Conservation (phyloP, 1,140 invertebrate genomes). For the Polypedilum pembai region DNA sequence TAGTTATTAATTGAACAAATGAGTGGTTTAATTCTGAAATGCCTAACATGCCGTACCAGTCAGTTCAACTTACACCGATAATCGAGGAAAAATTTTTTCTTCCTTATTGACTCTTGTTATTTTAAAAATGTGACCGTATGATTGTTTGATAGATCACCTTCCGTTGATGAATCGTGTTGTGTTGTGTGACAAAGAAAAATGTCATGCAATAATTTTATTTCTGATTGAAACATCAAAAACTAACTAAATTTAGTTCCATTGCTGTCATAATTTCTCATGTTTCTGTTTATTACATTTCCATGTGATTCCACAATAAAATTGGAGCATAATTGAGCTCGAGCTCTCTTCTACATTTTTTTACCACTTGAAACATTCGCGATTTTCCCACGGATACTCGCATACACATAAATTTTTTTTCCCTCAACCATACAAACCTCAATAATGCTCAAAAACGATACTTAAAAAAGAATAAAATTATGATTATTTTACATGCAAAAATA, state of each 20-base stretch:
- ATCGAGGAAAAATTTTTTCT: background rate
- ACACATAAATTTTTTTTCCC: background rate
- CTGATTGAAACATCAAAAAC: constrained; percentile 3
- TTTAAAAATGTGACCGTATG: background rate
- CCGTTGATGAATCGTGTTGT: background rate
- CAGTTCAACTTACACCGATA: background rate
- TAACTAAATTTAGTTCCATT: background rate
- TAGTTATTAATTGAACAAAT: constrained; percentile 23
- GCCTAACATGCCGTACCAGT: background rate
- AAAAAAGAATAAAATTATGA: background rate
- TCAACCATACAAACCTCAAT: background rate
- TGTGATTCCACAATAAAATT: background rate
- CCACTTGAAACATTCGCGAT: background rate
- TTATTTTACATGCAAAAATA: constrained; percentile 2
- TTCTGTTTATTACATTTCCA: constrained; percentile 6
- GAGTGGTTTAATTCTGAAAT: background rate
- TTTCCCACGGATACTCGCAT: background rate
- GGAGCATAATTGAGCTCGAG: background rate
- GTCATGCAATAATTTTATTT: background rate
- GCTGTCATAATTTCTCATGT: background rate
- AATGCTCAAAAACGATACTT: background rate
- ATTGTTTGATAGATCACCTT: constrained; percentile 12
- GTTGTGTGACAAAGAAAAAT: background rate
- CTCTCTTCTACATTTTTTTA: background rate
- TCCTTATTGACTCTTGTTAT: background rate